These are phyloP conservation scores for Xylocampa areola DNA, from an alignment of 2,888 invertebrate genomes.

Conservation along the genomic window DNA sequence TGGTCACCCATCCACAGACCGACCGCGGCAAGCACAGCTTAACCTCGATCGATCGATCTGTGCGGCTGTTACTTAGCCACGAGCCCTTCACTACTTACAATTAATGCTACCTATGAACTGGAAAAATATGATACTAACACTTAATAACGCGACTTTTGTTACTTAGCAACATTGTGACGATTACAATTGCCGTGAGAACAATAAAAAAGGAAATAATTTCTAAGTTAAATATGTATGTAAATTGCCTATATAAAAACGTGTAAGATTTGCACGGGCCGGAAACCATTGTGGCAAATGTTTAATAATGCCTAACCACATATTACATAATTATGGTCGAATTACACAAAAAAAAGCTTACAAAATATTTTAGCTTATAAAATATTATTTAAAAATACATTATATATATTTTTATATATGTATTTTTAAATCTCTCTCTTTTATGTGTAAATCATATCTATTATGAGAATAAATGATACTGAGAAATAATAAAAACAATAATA, in stretches of 20 bases:
- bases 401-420: too few species aligned
- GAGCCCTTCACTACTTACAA: too few species aligned
- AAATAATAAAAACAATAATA: too few species aligned
- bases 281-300: constrained; percentile 10
- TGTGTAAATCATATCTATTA: too few species aligned
- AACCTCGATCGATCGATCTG: too few species aligned
- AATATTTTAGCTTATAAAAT: too few species aligned
- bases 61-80: too few species aligned
- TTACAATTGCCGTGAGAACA: constrained; percentile 48
- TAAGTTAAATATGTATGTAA: constrained; percentile 18
- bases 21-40: too few species aligned
- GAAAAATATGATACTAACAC: constrained; percentile 28
- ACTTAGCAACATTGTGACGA: constrained; percentile 17
- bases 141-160: constrained; percentile 10
- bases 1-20: too few species aligned
- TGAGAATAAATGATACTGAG: too few species aligned
- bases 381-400: neutral
- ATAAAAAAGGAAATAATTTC: constrained; percentile 20
- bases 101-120: constrained; percentile 25
- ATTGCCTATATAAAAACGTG: constrained; percentile 4
- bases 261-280: neutral
- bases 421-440: too few species aligned
- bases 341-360: too few species aligned
- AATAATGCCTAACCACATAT: constrained; percentile 1
- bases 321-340: neutral